A percentile compares a stretch with the other conserved stretches of the same genome.
These are phyloP conservation scores for Nemopilema nomurai DNA, from an alignment of 30 jellyfish, hydroid and myxozoan genomes.

Conservation along the genomic window DNA sequence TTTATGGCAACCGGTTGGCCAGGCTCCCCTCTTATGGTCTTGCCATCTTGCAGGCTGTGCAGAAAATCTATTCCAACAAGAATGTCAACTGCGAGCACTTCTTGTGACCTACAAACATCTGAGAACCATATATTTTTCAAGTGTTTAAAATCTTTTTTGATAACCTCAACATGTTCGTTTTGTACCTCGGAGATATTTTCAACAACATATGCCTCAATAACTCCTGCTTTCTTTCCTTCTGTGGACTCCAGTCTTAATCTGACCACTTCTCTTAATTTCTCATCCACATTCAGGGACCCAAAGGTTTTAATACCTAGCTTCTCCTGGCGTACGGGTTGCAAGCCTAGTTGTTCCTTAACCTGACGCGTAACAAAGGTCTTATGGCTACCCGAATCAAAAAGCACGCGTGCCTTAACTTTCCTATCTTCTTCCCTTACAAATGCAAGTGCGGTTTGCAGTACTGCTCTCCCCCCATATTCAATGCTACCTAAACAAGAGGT, in stretches of 20 bases:
- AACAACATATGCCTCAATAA: too few relatives aligned
- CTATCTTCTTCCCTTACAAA: background rate
- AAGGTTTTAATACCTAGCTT: too few relatives aligned
- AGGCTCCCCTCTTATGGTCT: too few relatives aligned
- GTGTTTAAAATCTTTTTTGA: conserved; percentile 27
- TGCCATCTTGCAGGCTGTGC: conserved; percentile 12
- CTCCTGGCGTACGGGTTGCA: conserved; percentile 18
- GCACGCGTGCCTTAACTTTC: conserved; percentile 25
- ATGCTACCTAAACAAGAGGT: conserved; percentile 24
- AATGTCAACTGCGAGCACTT: conserved; percentile 14
- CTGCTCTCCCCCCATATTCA: conserved; percentile 41
- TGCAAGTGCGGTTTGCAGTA: conserved; percentile 40
- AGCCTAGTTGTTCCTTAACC: conserved; percentile 9
- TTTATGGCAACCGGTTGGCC: too few relatives aligned
- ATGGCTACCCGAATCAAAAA: conserved; percentile 48
- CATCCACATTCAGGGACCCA: conserved; percentile 29
- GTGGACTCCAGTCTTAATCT: background rate
- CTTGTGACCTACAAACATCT: conserved; percentile 50
- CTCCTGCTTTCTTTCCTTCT: conserved; percentile 10
- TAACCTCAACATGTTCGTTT: conserved; percentile 11
- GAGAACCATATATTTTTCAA: conserved; percentile 36
- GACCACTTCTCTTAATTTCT: conserved; percentile 32
- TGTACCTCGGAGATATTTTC: too few relatives aligned
- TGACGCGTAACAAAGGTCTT: conserved; percentile 10
- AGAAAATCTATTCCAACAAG: conserved; percentile 36